A percentile compares a stretch with the other conserved stretches of the same genome.
Evolutionary conservation across 2,888 invertebrate species (phyloP).

Genomic region (Abscondita cerata): DNA sequence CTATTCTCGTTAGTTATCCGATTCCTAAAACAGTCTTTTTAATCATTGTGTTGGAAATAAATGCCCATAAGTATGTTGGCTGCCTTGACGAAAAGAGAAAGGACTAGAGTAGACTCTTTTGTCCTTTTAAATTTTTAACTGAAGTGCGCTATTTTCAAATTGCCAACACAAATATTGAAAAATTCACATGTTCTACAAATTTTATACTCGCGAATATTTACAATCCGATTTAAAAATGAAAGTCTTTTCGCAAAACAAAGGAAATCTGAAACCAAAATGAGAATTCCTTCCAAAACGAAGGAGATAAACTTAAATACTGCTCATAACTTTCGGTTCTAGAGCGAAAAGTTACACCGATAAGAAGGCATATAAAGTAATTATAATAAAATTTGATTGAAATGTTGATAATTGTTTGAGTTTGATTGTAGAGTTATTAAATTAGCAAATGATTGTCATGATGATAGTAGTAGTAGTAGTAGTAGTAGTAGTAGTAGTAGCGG

Average conservation of each 20-base stretch:
- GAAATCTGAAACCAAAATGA: background rate
- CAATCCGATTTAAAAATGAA: background rate
- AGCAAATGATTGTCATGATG: conserved; percentile 68
- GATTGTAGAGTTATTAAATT: conserved; percentile 67
- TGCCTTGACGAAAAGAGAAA: too few species aligned
- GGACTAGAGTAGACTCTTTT: too few species aligned
- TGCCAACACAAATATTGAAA: background rate
- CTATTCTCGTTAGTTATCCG: too few species aligned
- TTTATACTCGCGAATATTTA: background rate
- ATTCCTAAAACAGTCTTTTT: too few species aligned
- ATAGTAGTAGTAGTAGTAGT: conserved; percentile 46
- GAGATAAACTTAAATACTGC: too few species aligned
- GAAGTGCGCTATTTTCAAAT: background rate
- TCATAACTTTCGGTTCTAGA: background rate
- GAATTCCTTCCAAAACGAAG: too few species aligned
- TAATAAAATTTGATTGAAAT: too few species aligned
- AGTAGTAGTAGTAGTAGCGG: conserved; percentile 46
- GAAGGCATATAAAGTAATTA: conserved; percentile 76
- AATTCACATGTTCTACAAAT: background rate
- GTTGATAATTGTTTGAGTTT: background rate
- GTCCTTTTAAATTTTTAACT: too few species aligned
- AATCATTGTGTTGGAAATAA: too few species aligned
- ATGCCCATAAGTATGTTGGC: too few species aligned
- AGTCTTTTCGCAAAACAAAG: background rate
- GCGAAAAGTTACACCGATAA: conserved; percentile 78